Percentiles rank a stretch among this genome's conserved stretches.
phyloP scores from a whole-genome alignment of 2,797 vertebrate species.

The Hipposideros larvatus region DNA sequence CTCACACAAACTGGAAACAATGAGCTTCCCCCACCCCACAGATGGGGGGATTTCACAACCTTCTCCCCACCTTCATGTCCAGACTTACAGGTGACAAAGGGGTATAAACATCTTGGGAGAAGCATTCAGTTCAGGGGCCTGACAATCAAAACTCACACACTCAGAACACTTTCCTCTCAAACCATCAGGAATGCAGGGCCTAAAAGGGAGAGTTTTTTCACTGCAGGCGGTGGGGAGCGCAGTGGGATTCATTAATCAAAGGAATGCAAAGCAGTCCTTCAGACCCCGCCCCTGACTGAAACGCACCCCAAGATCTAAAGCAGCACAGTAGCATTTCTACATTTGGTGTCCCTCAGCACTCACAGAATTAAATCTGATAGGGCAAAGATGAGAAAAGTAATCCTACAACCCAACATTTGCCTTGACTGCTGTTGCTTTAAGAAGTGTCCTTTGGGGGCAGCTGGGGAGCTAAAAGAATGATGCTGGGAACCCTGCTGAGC shows the following conservation, averaged over 20 bases:
- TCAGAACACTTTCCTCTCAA: not conserved
- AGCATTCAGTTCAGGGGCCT: not conserved
- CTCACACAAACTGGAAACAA: not conserved
- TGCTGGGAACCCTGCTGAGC: not conserved
- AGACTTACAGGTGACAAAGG: not conserved
- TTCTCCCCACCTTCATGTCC: not conserved
- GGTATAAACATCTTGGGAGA: not conserved
- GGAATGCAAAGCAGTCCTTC: not conserved
- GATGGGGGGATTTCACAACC: not conserved
- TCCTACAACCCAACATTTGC: not conserved
- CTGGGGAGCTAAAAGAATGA: not conserved
- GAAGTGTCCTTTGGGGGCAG: slow-evolving; percentile 11
- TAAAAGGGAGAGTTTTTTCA: not conserved
- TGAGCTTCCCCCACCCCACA: no score
- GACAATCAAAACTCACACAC: not conserved
- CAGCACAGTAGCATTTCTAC: no score
- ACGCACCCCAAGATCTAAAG: not conserved
- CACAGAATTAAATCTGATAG: not conserved
- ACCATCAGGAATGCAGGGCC: not conserved
- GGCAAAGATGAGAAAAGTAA: not conserved
- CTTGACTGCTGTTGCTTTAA: not conserved
- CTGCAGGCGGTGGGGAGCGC: rapidly evolving
- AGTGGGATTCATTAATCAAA: not conserved
- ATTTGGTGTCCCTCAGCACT: not conserved
- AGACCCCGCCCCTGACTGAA: not conserved